A percentile compares a stretch with the other conserved stretches of the same genome.
Conservation (phyloP, 2,888 invertebrate species). For the Caenorhabditis uteleia region DNA sequence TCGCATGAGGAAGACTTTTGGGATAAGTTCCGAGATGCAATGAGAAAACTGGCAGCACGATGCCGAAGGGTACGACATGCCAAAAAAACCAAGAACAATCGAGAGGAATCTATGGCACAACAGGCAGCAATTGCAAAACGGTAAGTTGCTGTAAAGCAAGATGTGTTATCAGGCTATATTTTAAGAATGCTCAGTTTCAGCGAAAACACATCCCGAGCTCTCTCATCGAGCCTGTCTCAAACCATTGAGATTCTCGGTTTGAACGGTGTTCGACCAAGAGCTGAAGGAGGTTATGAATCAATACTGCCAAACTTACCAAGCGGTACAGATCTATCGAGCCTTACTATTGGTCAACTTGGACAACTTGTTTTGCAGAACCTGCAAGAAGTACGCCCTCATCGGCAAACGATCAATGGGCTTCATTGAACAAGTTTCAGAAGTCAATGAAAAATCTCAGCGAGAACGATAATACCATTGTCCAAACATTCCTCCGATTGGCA, state of each 20-base stretch:
- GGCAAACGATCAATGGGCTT: too few species aligned
- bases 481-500: not conserved
- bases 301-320: too few species aligned
- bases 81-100: constrained; percentile 59
- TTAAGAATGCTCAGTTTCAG: not conserved
- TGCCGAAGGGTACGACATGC: constrained; percentile 68
- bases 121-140: constrained; percentile 24
- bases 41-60: constrained; percentile 65
- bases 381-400: not conserved
- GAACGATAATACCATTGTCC: not conserved
- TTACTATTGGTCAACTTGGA: not conserved
- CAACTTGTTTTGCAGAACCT: not conserved
- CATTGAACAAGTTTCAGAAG: too few species aligned
- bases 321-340: not conserved
- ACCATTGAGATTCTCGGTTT: constrained; percentile 1
- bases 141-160: not conserved
- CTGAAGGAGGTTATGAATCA: not conserved
- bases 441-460: not conserved
- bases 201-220: not conserved
- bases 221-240: constrained; percentile 1
- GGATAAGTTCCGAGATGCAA: constrained; percentile 68
- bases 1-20: constrained; percentile 66
- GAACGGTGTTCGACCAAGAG: not conserved
- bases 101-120: constrained; percentile 39
- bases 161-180: too few species aligned